Conservation (phyloP, 1,140 invertebrate genomes). For the Drosophila grimshawi region DNA sequence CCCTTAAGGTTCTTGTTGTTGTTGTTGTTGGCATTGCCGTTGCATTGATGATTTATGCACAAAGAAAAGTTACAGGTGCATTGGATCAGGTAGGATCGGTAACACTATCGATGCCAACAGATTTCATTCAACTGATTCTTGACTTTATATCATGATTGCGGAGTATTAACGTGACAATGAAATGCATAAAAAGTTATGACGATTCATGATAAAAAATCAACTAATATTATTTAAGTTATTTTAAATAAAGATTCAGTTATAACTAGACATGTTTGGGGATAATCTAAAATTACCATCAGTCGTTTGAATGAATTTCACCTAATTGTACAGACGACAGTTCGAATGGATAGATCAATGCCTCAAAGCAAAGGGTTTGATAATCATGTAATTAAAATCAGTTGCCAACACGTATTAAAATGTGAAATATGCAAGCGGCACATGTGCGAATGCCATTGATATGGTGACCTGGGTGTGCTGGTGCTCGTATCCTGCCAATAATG, state of each 20-base stretch:
- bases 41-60: constrained; percentile 77
- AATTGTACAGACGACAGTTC: constrained; percentile 10
- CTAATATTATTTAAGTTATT: background rate
- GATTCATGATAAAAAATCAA: background rate
- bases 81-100: constrained; percentile 53
- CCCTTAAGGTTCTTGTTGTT: constrained; percentile 33
- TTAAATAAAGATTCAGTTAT: background rate
- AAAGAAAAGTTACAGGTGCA: constrained; percentile 64
- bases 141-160: background rate
- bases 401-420: constrained; percentile 37
- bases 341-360: background rate
- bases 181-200: background rate
- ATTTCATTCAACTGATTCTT: constrained; percentile 22
- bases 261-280: too few relatives aligned
- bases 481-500: constrained; percentile 26
- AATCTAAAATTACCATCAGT: background rate
- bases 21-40: constrained; percentile 6
- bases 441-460: constrained; percentile 13
- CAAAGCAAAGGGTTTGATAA: background rate
- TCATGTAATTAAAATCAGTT: constrained; percentile 14
- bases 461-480: background rate
- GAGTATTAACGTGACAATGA: background rate
- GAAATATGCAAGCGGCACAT: constrained; percentile 30
- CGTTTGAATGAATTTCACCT: background rate
- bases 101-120: constrained; percentile 7